Base-by-base conservation (phyloP, 2,888 invertebrate genomes). In the Metallyticus violacea region DNA sequence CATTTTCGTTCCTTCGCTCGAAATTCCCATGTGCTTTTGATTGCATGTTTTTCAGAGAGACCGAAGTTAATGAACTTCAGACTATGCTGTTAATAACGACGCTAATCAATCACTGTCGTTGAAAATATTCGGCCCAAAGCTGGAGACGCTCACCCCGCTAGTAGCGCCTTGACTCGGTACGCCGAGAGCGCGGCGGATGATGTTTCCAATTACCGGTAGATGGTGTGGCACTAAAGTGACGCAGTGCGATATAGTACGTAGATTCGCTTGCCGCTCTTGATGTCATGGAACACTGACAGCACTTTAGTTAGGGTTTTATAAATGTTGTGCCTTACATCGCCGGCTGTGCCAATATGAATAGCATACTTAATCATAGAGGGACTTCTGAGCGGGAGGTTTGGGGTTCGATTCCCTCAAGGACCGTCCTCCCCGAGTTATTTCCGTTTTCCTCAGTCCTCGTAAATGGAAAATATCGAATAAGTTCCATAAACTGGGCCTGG, bases 171-270 rank as follows among this genome's bases (percentile, higher is more conserved):
- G 40, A 62, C 40, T 15, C 3, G n/a, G n/a, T n/a, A n/a, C n/a
- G n/a, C n/a, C 22, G 40, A 22, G 22, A 15, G 40, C 15, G 15
- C 3, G 15, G 29, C 6, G 26, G 81, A 7, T 29, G 81, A 81
- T 81, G 29, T 81, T 81, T 81, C 81, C 29, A 81, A 81, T 81
- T 81, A 81, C 81, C 81, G 29, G 81, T 28, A 81, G 81, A 81
- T 28, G 81, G 81, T 6, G 81, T 30, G 29, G 81, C 81, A 81
- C 29, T 81, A 81, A 81, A 29, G n/a, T 25, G 81, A 81, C 81
- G 29, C 29, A 27, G 25, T 62, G 40, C 15, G 40, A 62, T 62
- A 62, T 22, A 62, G 22, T 22, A 22, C 40, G 15, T 62, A 79
- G 15, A 22, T 9, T 15, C 15, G 40, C 40, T 40, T 62, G 40